Evolutionary conservation across 2,113 vertebrate genomes (phyloP), one percentile per base, ranked within the genome.

Genomic region (Hucho hucho): DNA sequence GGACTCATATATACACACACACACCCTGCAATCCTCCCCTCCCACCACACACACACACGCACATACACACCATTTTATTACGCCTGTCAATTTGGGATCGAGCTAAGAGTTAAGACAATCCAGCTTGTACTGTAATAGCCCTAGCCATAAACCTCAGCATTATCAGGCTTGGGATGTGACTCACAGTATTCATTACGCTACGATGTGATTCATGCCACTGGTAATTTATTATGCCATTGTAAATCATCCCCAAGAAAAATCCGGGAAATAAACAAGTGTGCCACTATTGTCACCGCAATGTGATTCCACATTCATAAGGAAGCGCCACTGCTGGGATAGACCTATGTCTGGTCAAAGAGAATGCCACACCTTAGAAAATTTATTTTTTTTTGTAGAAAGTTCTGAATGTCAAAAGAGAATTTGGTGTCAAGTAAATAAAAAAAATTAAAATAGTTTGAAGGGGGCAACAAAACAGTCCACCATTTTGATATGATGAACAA

Each of bases 131-230:
- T 73, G n/a, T 81, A 64, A 72, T 20, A 43, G 69, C 67, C 49
- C 74, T 71, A 69, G 69, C 74, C 58, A 70, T 67, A 76, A 77
- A 82, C 76, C 58, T 73, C 47, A 70, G 22, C 58, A 58, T 72
- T 69, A 84, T 80, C 32, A 32, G 32, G 32, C 32, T 32, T 32
- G 6, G 32, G 6, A 32, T 32, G 32, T 32, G 47, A 65, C 64
- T 43, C 73, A 59, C 49, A 67, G 14, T 43, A 2, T 43, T 43
- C 71, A 74, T 76, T 77, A 79, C 46, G 68, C 46, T 49, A 64
- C 63, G 70, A 72, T 79, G 29, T 85, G 83, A 91, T 90, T 87
- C 76, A 87, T 87, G 77, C 49, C 49, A 64, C 78, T 37, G 69
- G 70, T 72, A 58, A 78, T 70, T 81, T 80, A 69, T 18, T 80